Evolutionary conservation across 2,797 vertebrate species (phyloP).

Genomic region (Choloepus didactylus): DNA sequence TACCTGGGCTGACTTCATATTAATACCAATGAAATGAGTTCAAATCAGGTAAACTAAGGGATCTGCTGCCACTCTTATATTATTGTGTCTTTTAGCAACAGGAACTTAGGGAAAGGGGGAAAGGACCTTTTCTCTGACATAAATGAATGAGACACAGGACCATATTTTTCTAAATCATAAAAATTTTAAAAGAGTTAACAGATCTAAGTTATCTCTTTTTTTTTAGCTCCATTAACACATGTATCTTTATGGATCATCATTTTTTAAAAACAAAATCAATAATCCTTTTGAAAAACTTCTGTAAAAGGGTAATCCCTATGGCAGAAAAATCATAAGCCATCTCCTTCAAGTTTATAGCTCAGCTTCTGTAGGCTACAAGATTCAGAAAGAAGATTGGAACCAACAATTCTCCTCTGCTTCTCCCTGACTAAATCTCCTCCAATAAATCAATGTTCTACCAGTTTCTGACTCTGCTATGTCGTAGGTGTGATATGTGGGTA

Average conservation of each 20-base stretch:
- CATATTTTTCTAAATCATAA: constrained; percentile 13
- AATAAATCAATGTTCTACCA: background rate
- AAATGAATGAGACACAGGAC: background rate
- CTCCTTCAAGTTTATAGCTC: constrained; percentile 11
- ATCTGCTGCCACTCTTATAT: background rate
- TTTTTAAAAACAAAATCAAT: background rate
- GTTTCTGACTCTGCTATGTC: background rate
- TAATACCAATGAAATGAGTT: constrained; percentile 6
- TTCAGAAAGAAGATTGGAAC: constrained; percentile 7
- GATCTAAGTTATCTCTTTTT: background rate
- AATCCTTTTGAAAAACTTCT: constrained; percentile 26
- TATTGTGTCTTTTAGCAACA: background rate
- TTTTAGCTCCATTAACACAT: background rate
- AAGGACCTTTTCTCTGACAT: background rate
- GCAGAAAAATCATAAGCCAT: background rate
- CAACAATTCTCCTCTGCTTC: background rate
- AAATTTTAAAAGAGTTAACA: constrained; percentile 13
- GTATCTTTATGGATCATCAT: background rate
- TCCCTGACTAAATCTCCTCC: background rate
- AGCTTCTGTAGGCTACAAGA: background rate
- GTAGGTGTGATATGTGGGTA: background rate
- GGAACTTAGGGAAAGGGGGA: background rate
- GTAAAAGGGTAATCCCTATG: background rate
- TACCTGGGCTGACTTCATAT: background rate
- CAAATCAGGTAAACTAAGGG: background rate